Evolutionary conservation across 2,113 vertebrate species (phyloP), one percentile per base, ranked within the genome.

Genomic region (Thinocorus orbignyianus): DNA sequence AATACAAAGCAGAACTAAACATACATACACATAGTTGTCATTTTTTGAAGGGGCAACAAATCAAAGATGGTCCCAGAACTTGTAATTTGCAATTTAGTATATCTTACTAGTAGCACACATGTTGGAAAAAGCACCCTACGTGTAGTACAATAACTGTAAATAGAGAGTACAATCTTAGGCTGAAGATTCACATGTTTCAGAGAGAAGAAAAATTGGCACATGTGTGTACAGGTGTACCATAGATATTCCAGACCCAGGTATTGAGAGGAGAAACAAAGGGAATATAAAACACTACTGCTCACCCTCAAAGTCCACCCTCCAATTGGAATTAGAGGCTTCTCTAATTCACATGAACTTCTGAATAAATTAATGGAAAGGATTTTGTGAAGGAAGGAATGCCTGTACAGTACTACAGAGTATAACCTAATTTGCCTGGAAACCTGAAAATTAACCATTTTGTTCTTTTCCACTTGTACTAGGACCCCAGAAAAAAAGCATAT

Each of bases 131-230:
- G 4, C 30, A 81, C 12, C 35, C 33, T 11, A 58, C 5, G 15
- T 7, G 9, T 6, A 37, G 33, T 23, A 51, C 14, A 82, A 35
- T 10, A 76, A 46, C 13, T 46, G 9, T 20, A 64, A 83, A 41
- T 3, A 55, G 13, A 48, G 26, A 55, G 13, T 6, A 37, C 9
- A 77, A 7, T 8, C 30, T 41, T 17, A 26, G 11, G 9, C 20
- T 46, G 42, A 62, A 64, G 33, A 41, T 15, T 31, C 16, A 17
- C 0, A 0, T n/a, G 9, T 41, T 88, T 83, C 19, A 52, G n/a
- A 81, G 3, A 71, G 10, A 52, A 86, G 7, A 48, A 80, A 82
- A 77, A 33, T 1, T 31, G 31, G 13, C 7, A 42, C 20, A 37
- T 44, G 41, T 64, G 19, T 13, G 41, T 65, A 65, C 19, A 31